Percentiles rank a stretch among this genome's conserved stretches.
phyloP scores from a whole-genome alignment of 1,140 invertebrate species.

The Drosophila varians region DNA sequence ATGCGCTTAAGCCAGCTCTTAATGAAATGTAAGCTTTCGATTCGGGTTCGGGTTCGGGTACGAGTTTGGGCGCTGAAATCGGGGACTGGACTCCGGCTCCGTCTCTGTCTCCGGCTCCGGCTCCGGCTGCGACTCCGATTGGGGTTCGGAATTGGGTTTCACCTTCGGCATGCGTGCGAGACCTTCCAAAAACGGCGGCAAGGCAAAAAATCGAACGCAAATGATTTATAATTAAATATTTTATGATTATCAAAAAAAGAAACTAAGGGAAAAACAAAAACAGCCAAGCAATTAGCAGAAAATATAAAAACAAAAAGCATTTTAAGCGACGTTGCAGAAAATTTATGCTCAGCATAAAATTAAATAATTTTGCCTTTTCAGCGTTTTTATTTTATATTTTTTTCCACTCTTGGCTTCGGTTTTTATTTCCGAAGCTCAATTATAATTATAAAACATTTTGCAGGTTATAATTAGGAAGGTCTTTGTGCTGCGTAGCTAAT shows the following conservation, averaged over 20 bases:
- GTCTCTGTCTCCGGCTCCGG: neutral
- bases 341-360: slow-evolving; percentile 60
- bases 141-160: slow-evolving; percentile 51
- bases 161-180: slow-evolving; percentile 71
- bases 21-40: slow-evolving; percentile 74
- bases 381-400: neutral
- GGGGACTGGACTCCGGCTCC: neutral
- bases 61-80: neutral
- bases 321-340: slow-evolving; percentile 59
- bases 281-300: slow-evolving; percentile 46
- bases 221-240: slow-evolving; percentile 81
- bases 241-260: slow-evolving; percentile 65
- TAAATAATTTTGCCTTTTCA: slow-evolving; percentile 22
- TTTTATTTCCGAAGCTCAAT: slow-evolving; percentile 38
- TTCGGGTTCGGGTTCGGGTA: slow-evolving; percentile 11
- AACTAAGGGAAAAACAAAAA: slow-evolving; percentile 32
- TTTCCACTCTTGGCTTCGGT: slow-evolving; percentile 6
- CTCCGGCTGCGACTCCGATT: slow-evolving; percentile 1
- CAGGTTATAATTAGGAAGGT: slow-evolving; percentile 61
- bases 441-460: slow-evolving; percentile 72
- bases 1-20: slow-evolving; percentile 71
- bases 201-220: slow-evolving; percentile 56
- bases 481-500: slow-evolving; percentile 57
- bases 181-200: slow-evolving; percentile 50
- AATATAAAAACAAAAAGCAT: slow-evolving; percentile 50